Evolutionary conservation across 1,140 invertebrate species (phyloP), one percentile per base, ranked within the genome.

Genomic region (Eriocheir sinensis): DNA sequence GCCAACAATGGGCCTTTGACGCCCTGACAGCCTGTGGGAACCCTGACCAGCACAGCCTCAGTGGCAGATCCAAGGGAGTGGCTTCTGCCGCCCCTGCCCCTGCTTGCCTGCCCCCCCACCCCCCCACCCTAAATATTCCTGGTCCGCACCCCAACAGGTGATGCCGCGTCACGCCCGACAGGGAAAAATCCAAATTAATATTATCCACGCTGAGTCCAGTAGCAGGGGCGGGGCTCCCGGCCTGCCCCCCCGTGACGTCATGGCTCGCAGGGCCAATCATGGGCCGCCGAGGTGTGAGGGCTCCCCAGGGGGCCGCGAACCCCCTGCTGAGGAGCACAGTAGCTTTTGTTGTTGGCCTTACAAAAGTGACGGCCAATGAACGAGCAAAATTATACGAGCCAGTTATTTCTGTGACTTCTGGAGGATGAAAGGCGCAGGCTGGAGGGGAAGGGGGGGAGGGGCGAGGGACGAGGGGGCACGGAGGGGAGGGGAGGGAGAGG

Each of bases 21-120:
- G 80, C 89, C 81, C 80, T 94, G 93, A 94, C 93, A 94, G 80
- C 79, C 81, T 94, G 93, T 94, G 93, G 89, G 93, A 94, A 94
- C 85, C 36, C 32, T 86, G 93, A 91, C 93, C 89, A 91, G 41
- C 34, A 92, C 40, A 36, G 80, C 41, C 38, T 79, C 32, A 38
- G 60, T 34, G 30, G 6, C 9, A 53, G 53, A 53, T 38, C 21
- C n/a, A n/a, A n/a, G n/a, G n/a, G n/a, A n/a, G n/a, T n/a, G 30
- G 0, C 79, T n/a, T 44, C 27, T 4, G 12, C 41, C 30, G 17
- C 17, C 72, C 40, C 72, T n/a, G 4, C 79, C 90, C 6, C 34
- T 80, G 3, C 72, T 30, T 8, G n/a, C 32, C 34, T 60, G 38
- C 88, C 30, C 8, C 21, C 83, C 21, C 9, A 6, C n/a, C 9